Percentiles rank a stretch among this genome's conserved stretches.
These are phyloP conservation scores for Acanthosepion esculentum DNA, from an alignment of 2,888 invertebrate genomes.

Conservation along the genomic window DNA sequence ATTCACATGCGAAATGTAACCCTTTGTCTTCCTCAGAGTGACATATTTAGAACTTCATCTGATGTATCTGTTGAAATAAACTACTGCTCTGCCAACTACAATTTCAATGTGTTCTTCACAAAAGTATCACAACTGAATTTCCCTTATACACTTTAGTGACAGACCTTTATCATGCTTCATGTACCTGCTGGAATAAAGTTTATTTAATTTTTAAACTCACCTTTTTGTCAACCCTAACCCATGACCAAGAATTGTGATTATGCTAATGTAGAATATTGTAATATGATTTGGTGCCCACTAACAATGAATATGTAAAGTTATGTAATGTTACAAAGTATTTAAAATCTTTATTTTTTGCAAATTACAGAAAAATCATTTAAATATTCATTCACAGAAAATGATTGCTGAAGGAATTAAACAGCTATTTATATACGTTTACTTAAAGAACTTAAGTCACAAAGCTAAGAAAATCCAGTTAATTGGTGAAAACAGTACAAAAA, in stretches of 20 bases:
- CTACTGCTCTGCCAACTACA: neutral
- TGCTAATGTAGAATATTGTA: neutral
- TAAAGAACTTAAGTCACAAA: no score
- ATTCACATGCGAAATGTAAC: neutral
- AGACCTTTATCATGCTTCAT: neutral
- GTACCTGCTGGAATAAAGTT: neutral
- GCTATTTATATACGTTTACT: no score
- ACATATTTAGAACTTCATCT: neutral
- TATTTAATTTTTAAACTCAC: neutral
- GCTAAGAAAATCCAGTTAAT: no score
- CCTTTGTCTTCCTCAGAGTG: neutral
- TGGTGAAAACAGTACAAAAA: no score
- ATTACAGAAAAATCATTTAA: neutral
- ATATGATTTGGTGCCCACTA: neutral
- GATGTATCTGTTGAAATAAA: neutral
- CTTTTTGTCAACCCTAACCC: neutral
- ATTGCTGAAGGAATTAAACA: no score
- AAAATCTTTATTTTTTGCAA: neutral
- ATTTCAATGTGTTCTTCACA: neutral
- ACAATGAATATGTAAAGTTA: neutral
- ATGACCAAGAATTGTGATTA: neutral
- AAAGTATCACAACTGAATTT: neutral
- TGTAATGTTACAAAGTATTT: neutral
- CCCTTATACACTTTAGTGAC: neutral
- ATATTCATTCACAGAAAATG: neutral